These are phyloP conservation scores for Sorex araneus DNA, from an alignment of 2,113 vertebrate species.

Conservation along the genomic window DNA sequence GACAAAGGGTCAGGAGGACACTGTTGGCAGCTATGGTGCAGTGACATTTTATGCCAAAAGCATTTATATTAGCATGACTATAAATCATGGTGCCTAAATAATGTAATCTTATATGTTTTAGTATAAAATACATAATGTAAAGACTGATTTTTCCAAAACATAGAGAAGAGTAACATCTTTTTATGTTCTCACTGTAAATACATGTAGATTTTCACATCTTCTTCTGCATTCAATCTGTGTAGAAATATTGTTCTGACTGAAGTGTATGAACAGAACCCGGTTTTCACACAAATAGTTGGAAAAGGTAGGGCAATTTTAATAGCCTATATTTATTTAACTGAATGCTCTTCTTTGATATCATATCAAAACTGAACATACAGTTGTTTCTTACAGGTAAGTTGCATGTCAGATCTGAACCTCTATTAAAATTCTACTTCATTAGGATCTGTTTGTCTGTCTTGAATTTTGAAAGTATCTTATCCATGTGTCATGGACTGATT, in stretches of 20 bases:
- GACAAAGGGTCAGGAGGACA: too few relatives aligned
- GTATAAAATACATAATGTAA: neutral
- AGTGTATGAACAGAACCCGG: slow-evolving; percentile 5
- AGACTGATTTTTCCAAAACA: neutral
- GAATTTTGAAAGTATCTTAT: neutral
- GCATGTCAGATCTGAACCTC: neutral
- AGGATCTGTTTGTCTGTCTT: neutral
- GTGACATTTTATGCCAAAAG: too few relatives aligned
- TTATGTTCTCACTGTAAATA: neutral
- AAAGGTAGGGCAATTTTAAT: neutral
- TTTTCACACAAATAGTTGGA: neutral
- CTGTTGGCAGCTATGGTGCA: too few relatives aligned
- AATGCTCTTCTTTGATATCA: neutral
- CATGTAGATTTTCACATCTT: neutral
- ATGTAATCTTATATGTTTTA: neutral
- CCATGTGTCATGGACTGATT: rapidly evolving
- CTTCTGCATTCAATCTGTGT: neutral
- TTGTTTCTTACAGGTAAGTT: neutral
- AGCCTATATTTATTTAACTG: neutral
- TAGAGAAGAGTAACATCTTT: neutral
- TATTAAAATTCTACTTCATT: neutral
- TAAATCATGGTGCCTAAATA: too few relatives aligned
- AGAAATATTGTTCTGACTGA: neutral
- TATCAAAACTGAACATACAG: neutral
- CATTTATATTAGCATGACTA: too few relatives aligned